These are phyloP conservation scores for Notodonta dromedarius DNA, from an alignment of 2,888 invertebrate genomes.

Conservation along the genomic window DNA sequence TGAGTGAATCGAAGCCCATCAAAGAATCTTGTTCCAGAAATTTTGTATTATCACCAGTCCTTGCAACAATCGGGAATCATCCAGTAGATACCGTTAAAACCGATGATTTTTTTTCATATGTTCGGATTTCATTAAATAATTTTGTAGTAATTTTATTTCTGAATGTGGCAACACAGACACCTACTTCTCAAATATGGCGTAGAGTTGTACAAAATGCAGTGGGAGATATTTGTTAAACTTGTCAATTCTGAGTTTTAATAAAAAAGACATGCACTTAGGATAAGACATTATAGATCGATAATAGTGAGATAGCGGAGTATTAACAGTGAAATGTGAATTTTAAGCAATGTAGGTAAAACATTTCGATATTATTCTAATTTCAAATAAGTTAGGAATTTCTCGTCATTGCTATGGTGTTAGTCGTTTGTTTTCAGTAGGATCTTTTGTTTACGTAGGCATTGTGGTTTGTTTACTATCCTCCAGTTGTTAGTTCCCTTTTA, in stretches of 20 bases:
- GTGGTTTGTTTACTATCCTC: slow-evolving; percentile 30
- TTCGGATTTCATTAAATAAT: too few species aligned
- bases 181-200: slow-evolving; percentile 77
- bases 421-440: slow-evolving; percentile 53
- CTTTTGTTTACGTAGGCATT: slow-evolving; percentile 50
- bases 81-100: too few species aligned
- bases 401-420: slow-evolving; percentile 46
- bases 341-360: slow-evolving; percentile 73
- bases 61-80: too few species aligned
- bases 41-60: too few species aligned
- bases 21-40: too few species aligned
- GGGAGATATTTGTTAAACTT: slow-evolving; percentile 68
- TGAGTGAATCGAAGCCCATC: too few species aligned
- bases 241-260: slow-evolving; percentile 70
- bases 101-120: too few species aligned
- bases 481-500: slow-evolving; percentile 25
- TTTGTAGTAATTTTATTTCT: slow-evolving; percentile 10
- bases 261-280: slow-evolving; percentile 66
- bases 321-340: slow-evolving; percentile 76
- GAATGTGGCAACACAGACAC: slow-evolving; percentile 48
- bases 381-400: slow-evolving; percentile 54
- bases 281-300: slow-evolving; percentile 54
- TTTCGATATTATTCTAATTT: slow-evolving; percentile 45
- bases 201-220: slow-evolving; percentile 77
- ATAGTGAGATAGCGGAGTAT: slow-evolving; percentile 55